phyloP scores from a whole-genome alignment of 2,888 invertebrate genomes.

The Lepidochitona cinerea region DNA sequence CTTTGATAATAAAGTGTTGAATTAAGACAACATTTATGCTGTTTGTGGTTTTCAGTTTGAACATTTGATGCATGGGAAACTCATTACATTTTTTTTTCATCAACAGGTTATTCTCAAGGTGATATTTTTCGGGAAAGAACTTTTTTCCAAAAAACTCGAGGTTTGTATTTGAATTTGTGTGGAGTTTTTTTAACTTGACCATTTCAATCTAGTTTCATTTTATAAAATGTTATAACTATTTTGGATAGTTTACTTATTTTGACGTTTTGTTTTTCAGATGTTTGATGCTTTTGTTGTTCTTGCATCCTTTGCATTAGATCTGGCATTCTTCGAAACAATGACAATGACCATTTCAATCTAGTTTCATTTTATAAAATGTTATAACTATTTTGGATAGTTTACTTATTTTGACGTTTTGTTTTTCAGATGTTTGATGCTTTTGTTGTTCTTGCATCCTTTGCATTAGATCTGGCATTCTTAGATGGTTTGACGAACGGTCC shows the following conservation, averaged over 20 bases:
- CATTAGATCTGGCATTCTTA: slow-evolving; percentile 59
- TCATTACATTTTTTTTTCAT: neutral
- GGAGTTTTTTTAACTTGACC: too few relatives aligned
- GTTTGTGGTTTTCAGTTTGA: too few relatives aligned
- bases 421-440: slow-evolving; percentile 66
- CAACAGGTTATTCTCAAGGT: slow-evolving; percentile 60
- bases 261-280: slow-evolving; percentile 47
- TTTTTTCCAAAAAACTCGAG: slow-evolving; percentile 61
- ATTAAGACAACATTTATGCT: too few relatives aligned
- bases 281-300: slow-evolving; percentile 65
- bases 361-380: too few relatives aligned
- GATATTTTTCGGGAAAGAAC: slow-evolving; percentile 52
- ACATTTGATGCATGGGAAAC: too few relatives aligned
- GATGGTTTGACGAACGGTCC: slow-evolving; percentile 58
- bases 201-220: too few relatives aligned
- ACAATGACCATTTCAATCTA: neutral
- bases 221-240: neutral
- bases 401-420: slow-evolving; percentile 2
- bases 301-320: slow-evolving; percentile 63
- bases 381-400: neutral
- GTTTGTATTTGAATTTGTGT: too few relatives aligned
- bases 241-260: neutral
- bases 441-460: slow-evolving; percentile 62
- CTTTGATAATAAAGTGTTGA: too few relatives aligned
- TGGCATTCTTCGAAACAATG: slow-evolving; percentile 49